phyloP scores from a whole-genome alignment of 1,140 invertebrate genomes.

The Apis dorsata region DNA sequence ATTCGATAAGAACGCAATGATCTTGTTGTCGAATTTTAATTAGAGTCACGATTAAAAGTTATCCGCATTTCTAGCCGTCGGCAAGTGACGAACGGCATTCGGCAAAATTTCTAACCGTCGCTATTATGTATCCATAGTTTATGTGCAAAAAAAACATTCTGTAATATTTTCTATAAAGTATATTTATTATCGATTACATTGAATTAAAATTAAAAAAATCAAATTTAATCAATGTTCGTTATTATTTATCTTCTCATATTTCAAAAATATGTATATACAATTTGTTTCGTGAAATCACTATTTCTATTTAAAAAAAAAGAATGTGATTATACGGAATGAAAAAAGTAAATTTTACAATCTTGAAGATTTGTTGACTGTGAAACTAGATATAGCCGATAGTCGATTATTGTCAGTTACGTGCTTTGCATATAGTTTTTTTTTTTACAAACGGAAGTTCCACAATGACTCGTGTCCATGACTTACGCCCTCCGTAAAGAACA shows the following conservation, averaged over 20 bases:
- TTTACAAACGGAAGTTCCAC: slow-evolving; percentile 43
- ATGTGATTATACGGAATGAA: background rate
- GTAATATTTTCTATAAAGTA: background rate
- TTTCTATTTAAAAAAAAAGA: background rate
- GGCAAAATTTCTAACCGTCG: slow-evolving; percentile 10
- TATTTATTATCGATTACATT: too few species aligned
- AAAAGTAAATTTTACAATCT: background rate
- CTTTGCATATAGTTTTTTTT: slow-evolving; percentile 46
- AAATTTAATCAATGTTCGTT: too few species aligned
- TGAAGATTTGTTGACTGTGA: slow-evolving; percentile 17
- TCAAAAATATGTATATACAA: background rate
- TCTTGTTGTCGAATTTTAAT: background rate
- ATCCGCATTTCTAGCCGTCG: slow-evolving; percentile 17
- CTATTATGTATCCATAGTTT: background rate
- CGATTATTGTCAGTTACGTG: slow-evolving; percentile 22
- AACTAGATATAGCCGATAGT: slow-evolving; percentile 20
- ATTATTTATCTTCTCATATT: background rate
- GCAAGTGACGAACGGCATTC: slow-evolving; percentile 13
- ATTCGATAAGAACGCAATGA: slow-evolving; percentile 8
- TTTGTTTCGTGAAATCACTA: background rate
- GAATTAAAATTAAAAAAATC: too few species aligned
- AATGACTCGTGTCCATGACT: slow-evolving; percentile 29
- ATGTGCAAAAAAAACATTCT: background rate
- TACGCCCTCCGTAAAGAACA: background rate
- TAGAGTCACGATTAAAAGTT: background rate